Evolutionary conservation across 2,888 invertebrate species (phyloP).

Genomic region (Pristionchus japonicus): DNA sequence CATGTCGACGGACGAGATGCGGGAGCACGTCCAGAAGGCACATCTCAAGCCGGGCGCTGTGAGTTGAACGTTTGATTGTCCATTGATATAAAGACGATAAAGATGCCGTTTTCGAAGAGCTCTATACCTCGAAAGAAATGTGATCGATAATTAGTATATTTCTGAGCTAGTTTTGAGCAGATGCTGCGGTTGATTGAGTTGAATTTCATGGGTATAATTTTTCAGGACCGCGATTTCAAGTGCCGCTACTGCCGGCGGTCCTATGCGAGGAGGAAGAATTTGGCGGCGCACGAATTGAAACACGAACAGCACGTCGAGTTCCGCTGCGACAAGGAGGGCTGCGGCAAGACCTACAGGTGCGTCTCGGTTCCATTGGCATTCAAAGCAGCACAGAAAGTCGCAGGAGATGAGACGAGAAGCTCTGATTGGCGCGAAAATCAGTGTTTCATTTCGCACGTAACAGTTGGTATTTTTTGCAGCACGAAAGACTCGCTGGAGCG

Average conservation of each 20-base stretch:
- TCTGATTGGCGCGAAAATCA: too few species aligned
- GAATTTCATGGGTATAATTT: neutral
- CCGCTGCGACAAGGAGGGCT: conserved; percentile 17
- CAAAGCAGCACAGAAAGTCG: too few species aligned
- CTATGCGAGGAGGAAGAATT: neutral
- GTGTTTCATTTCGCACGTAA: too few species aligned
- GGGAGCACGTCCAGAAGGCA: conserved; percentile 28
- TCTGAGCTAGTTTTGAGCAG: too few species aligned
- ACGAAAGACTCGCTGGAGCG: conserved; percentile 41
- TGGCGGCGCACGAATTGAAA: conserved; percentile 36
- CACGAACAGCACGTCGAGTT: neutral
- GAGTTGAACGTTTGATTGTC: neutral
- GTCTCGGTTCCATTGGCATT: too few species aligned
- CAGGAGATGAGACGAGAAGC: too few species aligned
- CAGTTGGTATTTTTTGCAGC: conserved; percentile 42
- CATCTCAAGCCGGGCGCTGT: conserved; percentile 36
- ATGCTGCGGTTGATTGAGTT: too few species aligned
- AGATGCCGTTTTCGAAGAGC: too few species aligned
- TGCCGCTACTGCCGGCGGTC: conserved; percentile 41
- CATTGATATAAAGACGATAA: too few species aligned
- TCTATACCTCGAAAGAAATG: too few species aligned
- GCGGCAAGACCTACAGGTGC: too few species aligned
- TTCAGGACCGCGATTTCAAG: conserved; percentile 43
- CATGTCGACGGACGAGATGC: conserved; percentile 28
- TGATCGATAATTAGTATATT: too few species aligned